Conservation (phyloP, 2,113 vertebrate species). For the Aplodontia rufa region DNA sequence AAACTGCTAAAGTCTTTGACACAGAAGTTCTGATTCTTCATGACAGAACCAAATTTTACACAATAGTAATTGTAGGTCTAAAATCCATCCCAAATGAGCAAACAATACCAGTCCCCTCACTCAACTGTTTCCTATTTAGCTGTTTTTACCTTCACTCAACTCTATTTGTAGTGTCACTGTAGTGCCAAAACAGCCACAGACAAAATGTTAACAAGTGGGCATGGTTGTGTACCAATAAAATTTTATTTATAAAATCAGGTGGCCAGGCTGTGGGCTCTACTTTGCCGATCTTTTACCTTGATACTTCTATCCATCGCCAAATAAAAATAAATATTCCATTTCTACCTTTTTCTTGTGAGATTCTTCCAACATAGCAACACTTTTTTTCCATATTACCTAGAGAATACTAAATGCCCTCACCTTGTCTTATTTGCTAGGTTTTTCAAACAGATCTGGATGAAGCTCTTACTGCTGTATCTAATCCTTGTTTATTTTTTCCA, state of each 20-base stretch:
- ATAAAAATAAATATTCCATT: neutral
- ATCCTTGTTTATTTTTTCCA: neutral
- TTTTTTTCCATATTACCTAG: neutral
- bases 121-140: neutral
- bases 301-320: neutral
- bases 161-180: neutral
- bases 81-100: neutral
- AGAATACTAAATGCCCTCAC: neutral
- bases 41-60: constrained; percentile 6
- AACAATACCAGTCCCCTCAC: neutral
- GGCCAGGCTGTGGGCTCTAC: neutral
- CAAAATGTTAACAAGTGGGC: neutral
- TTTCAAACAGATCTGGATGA: constrained; percentile 14
- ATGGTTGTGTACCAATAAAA: neutral
- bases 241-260: neutral
- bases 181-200: neutral
- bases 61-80: neutral
- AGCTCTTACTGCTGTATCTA: neutral
- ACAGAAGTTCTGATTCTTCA: neutral
- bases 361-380: neutral
- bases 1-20: neutral
- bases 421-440: neutral
- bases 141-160: neutral
- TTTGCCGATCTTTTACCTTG: neutral
- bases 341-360: neutral